Conservation (phyloP, 1,140 invertebrate species). For the Bilobella aurantiaca region DNA sequence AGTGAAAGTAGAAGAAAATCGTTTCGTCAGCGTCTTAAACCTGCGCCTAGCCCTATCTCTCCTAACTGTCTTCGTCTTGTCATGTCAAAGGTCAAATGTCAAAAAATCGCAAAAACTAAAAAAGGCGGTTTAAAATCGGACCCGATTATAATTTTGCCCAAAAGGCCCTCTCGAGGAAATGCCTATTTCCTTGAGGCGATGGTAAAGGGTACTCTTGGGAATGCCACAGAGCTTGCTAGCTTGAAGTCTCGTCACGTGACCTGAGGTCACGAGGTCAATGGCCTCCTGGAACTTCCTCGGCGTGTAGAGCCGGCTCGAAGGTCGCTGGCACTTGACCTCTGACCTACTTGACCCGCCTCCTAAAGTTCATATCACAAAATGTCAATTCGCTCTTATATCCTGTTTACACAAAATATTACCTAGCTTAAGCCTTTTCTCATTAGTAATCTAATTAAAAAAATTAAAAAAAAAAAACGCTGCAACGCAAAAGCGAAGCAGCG, state of each 20-base stretch:
- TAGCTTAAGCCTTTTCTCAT: no score
- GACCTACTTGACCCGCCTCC: neutral
- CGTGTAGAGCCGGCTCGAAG: constrained; percentile 2
- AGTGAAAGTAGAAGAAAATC: no score
- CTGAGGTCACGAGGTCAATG: constrained; percentile 17
- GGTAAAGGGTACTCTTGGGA: constrained; percentile 27
- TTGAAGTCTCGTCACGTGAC: constrained; percentile 18
- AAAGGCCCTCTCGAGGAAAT: constrained; percentile 19
- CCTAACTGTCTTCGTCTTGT: no score
- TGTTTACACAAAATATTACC: no score
- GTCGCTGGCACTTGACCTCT: constrained; percentile 17
- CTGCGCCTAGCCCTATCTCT: no score
- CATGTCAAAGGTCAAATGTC: no score
- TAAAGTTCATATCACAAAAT: neutral
- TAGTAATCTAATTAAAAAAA: no score
- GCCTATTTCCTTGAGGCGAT: constrained; percentile 26
- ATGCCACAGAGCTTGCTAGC: constrained; percentile 24
- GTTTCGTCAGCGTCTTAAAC: no score
- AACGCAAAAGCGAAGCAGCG: no score
- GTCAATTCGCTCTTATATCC: no score
- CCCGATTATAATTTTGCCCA: neutral
- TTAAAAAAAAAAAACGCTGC: no score
- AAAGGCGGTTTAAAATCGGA: neutral
- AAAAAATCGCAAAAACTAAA: neutral
- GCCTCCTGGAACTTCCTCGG: constrained; percentile 23